Conservation (phyloP, 2,113 vertebrate species). For the Silurus glanis region DNA sequence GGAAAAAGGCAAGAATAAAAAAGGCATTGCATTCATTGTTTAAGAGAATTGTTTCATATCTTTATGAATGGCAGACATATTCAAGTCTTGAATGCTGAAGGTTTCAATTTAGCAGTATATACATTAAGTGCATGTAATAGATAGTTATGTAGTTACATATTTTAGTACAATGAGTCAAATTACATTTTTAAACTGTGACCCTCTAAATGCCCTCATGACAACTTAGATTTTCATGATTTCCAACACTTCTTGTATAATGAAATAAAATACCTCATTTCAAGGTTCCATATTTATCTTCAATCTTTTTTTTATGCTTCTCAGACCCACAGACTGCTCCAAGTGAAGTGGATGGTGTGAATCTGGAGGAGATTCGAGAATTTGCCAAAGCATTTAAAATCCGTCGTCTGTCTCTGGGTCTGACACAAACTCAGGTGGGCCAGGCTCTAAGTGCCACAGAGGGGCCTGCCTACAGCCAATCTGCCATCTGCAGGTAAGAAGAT, state of each 20-base stretch:
- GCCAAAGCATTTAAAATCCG: constrained; percentile 99
- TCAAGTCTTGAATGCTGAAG: background rate
- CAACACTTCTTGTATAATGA: background rate
- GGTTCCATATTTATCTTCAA: background rate
- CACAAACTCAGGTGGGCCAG: constrained; percentile 99
- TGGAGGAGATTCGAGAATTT: constrained; percentile 99
- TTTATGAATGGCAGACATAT: background rate
- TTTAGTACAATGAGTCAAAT: background rate
- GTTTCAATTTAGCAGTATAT: background rate
- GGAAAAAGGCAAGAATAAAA: constrained; percentile 37
- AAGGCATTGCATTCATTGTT: constrained; percentile 19
- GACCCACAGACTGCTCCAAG: constrained; percentile 94
- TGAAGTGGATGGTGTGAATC: constrained; percentile 98
- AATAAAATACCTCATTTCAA: background rate
- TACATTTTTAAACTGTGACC: background rate
- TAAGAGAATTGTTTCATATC: background rate
- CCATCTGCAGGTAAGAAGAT: constrained; percentile 96
- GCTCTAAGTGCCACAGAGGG: constrained; percentile 97
- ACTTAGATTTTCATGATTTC: background rate
- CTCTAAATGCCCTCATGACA: background rate
- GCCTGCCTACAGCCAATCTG: constrained; percentile 98
- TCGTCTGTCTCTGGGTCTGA: constrained; percentile 97
- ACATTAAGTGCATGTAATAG: background rate
- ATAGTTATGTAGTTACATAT: background rate
- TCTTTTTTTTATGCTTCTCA: constrained; percentile 66